Percentiles rank a stretch among this genome's conserved stretches.
These are phyloP conservation scores for Amitus sp. DNA, from an alignment of 2,888 invertebrate species.

Conservation along the genomic window DNA sequence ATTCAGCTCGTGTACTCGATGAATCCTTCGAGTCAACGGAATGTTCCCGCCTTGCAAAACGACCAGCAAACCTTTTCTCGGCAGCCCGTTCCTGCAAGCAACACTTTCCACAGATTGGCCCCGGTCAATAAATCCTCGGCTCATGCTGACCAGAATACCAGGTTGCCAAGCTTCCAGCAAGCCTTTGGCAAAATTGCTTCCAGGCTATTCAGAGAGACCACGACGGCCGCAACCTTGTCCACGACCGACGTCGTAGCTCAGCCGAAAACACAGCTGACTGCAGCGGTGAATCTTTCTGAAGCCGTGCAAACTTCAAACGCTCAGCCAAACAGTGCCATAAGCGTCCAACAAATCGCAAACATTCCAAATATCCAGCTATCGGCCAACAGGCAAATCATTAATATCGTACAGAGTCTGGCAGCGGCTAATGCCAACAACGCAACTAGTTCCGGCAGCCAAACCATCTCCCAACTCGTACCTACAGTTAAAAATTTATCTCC, in stretches of 20 bases:
- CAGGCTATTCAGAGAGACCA: slow-evolving; percentile 50
- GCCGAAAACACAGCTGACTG: no score
- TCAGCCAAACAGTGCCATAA: slow-evolving; percentile 47
- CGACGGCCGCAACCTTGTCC: slow-evolving; percentile 46
- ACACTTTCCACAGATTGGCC: slow-evolving; percentile 50
- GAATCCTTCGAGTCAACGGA: slow-evolving; percentile 52
- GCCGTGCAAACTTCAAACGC: slow-evolving; percentile 62
- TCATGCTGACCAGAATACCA: slow-evolving; percentile 51
- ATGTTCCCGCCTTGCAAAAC: slow-evolving; percentile 54
- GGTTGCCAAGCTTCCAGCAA: slow-evolving; percentile 81
- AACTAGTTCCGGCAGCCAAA: slow-evolving; percentile 49
- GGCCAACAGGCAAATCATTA: slow-evolving; percentile 55
- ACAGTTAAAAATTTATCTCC: slow-evolving; percentile 59
- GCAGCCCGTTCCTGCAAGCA: slow-evolving; percentile 29
- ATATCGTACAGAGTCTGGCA: slow-evolving; percentile 57
- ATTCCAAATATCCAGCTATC: slow-evolving; percentile 56
- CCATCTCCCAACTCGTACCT: slow-evolving; percentile 59
- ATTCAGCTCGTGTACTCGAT: slow-evolving; percentile 58
- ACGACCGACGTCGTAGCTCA: slow-evolving; percentile 46
- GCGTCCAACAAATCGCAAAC: slow-evolving; percentile 53
- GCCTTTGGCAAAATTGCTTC: slow-evolving; percentile 80
- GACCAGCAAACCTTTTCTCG: no score
- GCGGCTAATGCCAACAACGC: slow-evolving; percentile 42
- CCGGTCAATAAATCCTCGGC: slow-evolving; percentile 44
- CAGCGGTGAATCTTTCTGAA: slow-evolving; percentile 60